A percentile compares a stretch with the other conserved stretches of the same genome.
These are phyloP conservation scores for Telenomus remus DNA, from an alignment of 1,140 invertebrate genomes.

Conservation along the genomic window DNA sequence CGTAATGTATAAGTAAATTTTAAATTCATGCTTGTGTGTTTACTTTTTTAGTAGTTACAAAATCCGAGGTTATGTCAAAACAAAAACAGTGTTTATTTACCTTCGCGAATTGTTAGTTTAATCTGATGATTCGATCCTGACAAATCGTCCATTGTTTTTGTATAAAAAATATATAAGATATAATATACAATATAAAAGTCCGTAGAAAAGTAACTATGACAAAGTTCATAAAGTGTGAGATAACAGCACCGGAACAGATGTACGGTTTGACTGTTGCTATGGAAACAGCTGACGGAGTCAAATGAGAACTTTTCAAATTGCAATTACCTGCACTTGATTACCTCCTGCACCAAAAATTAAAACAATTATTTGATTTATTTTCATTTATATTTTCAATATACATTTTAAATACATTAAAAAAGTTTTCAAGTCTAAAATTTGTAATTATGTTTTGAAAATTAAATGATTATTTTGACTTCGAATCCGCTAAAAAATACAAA, in stretches of 20 bases:
- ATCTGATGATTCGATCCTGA: slow-evolving; percentile 71
- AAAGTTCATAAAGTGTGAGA: slow-evolving; percentile 12
- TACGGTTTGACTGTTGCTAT: slow-evolving; percentile 26
- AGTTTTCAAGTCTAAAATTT: background rate
- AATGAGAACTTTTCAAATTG: background rate
- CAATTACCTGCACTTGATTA: background rate
- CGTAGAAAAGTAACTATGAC: slow-evolving; percentile 16
- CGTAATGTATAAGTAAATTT: background rate
- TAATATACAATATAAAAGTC: slow-evolving; percentile 2
- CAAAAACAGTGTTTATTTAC: slow-evolving; percentile 42
- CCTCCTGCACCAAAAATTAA: background rate
- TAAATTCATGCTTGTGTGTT: background rate
- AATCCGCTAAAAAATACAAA: too few species aligned
- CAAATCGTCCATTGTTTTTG: slow-evolving; percentile 72
- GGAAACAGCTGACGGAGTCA: slow-evolving; percentile 28
- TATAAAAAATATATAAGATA: slow-evolving; percentile 3
- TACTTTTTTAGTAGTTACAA: background rate
- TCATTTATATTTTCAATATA: background rate
- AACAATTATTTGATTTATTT: too few species aligned
- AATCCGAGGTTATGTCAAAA: slow-evolving; percentile 40
- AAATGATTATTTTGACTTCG: too few species aligned
- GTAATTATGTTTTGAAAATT: too few species aligned
- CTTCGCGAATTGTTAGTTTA: slow-evolving; percentile 75
- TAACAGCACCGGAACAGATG: slow-evolving; percentile 12
- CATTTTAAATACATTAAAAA: background rate